Evolutionary conservation across 2,888 invertebrate genomes (phyloP).

Genomic region (Halictus ligatus): DNA sequence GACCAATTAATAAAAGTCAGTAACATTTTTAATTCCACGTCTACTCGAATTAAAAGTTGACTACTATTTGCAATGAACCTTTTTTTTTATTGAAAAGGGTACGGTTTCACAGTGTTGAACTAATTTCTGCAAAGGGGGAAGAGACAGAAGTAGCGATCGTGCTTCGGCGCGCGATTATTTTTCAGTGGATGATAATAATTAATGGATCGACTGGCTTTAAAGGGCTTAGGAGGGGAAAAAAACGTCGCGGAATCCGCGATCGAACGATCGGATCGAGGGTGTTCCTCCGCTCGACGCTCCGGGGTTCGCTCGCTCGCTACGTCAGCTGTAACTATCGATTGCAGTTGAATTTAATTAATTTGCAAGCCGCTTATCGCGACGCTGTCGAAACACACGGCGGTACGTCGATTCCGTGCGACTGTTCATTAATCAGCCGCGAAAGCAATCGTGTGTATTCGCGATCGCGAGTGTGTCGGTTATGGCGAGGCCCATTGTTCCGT

Average conservation of each 20-base stretch:
- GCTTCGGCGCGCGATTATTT: no score
- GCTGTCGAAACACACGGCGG: slow-evolving; percentile 37
- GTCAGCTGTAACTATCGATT: slow-evolving; percentile 54
- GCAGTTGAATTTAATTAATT: slow-evolving; percentile 60
- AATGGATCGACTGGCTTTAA: no score
- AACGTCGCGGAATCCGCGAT: not conserved
- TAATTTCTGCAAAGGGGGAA: no score
- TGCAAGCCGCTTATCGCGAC: slow-evolving; percentile 52
- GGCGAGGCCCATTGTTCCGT: not conserved
- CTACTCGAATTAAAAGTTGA: no score
- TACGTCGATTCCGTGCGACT: slow-evolving; percentile 36
- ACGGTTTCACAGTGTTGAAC: no score
- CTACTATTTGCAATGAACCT: no score
- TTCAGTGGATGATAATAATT: no score
- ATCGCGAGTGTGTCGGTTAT: not conserved
- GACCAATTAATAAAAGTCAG: no score
- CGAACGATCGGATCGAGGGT: not conserved
- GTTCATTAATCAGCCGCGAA: slow-evolving; percentile 47
- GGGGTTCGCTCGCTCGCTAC: slow-evolving; percentile 34
- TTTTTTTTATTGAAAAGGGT: no score
- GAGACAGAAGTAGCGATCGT: no score
- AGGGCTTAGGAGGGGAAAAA: no score
- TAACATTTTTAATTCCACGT: no score
- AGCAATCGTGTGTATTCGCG: slow-evolving; percentile 2
- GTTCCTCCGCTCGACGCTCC: not conserved